Percentiles rank a stretch among this genome's conserved stretches.
Conservation (phyloP, 2,888 invertebrate species). For the Abscondita cerata region DNA sequence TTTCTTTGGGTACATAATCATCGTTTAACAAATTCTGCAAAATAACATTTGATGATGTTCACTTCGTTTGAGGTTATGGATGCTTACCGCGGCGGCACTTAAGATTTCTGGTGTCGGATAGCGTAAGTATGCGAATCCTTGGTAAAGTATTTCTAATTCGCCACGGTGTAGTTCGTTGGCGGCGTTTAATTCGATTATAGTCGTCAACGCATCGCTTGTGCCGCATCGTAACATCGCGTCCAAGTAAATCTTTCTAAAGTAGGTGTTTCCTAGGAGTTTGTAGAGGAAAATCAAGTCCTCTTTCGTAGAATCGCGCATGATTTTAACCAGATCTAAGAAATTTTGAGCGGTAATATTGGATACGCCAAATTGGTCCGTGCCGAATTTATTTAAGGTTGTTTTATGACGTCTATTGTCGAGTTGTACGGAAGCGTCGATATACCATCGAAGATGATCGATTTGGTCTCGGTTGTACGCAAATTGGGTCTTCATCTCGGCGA, state of each 20-base stretch:
- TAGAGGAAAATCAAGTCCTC: conserved; percentile 75
- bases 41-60: no score
- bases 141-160: conserved; percentile 68
- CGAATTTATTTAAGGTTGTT: no score
- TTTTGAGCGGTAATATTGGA: no score
- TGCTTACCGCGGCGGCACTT: not conserved
- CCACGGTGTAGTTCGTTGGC: conserved; percentile 65
- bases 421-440: no score
- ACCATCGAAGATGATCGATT: conserved; percentile 77
- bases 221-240: conserved; percentile 84
- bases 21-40: conserved; percentile 47
- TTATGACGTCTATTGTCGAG: no score
- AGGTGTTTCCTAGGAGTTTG: conserved; percentile 66
- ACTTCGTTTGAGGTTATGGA: no score
- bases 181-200: conserved; percentile 71
- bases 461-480: conserved; percentile 41
- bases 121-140: conserved; percentile 65
- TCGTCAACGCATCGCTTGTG: conserved; percentile 78
- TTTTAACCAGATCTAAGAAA: conserved; percentile 70
- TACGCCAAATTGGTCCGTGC: no score
- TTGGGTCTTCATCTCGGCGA: not conserved
- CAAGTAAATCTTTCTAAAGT: conserved; percentile 76
- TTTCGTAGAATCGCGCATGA: conserved; percentile 70
- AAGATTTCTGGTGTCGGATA: not conserved
- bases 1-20: conserved; percentile 68